Evolutionary conservation across 2,888 invertebrate genomes (phyloP).

Genomic region (Oligia strigilis): DNA sequence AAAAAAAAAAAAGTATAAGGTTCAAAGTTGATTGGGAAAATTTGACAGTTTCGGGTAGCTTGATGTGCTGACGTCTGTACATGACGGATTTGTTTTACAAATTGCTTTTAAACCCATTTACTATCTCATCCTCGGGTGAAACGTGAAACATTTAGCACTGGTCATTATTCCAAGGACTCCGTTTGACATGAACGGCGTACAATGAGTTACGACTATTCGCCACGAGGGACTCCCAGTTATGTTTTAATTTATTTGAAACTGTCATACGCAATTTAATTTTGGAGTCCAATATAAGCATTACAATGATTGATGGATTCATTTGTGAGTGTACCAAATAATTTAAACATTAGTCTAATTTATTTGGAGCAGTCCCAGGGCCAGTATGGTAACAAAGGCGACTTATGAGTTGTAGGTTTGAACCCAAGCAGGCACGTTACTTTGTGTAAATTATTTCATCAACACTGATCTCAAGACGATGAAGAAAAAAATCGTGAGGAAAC

Average conservation of each 20-base stretch:
- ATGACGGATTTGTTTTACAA: slow-evolving; percentile 5
- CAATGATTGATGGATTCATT: not conserved
- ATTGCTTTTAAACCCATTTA: slow-evolving; percentile 27
- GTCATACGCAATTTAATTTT: slow-evolving; percentile 28
- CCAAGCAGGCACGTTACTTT: too few relatives aligned
- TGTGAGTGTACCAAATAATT: not conserved
- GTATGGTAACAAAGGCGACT: too few relatives aligned
- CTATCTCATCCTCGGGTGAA: slow-evolving; percentile 15
- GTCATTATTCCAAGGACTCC: slow-evolving; percentile 34
- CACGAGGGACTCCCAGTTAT: slow-evolving; percentile 8
- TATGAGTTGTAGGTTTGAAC: too few relatives aligned
- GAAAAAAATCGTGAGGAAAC: too few relatives aligned
- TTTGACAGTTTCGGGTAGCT: too few relatives aligned
- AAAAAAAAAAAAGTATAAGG: too few relatives aligned
- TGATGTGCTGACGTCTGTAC: too few relatives aligned
- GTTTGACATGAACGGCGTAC: slow-evolving; percentile 31
- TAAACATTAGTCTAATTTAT: not conserved
- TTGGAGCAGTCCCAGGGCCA: not conserved
- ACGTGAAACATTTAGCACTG: slow-evolving; percentile 25
- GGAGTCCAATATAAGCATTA: not conserved
- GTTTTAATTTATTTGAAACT: slow-evolving; percentile 39
- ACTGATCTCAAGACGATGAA: too few relatives aligned
- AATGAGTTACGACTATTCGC: slow-evolving; percentile 30
- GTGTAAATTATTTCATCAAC: too few relatives aligned
- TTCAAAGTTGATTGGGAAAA: too few relatives aligned